Evolutionary conservation across 2,797 vertebrate genomes (phyloP).

Genomic region (Tadarida brasiliensis): DNA sequence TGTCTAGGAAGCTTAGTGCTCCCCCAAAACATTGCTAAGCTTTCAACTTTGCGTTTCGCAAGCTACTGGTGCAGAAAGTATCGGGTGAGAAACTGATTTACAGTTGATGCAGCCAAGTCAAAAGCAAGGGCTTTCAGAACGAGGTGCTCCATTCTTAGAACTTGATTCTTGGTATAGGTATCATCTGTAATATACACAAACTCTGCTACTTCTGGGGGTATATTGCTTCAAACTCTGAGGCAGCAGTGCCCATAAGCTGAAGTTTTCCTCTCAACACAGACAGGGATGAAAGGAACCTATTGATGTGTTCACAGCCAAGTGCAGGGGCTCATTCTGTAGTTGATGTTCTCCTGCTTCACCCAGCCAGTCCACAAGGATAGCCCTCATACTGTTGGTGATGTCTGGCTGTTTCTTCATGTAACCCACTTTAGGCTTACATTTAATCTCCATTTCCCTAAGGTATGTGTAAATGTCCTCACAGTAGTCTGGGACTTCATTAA

Average conservation of each 20-base stretch:
- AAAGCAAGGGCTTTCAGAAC: slow-evolving; percentile 98
- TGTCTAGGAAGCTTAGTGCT: slow-evolving; percentile 95
- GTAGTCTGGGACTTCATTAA: slow-evolving; percentile 93
- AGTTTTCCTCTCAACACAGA: slow-evolving; percentile 98
- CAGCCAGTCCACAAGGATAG: slow-evolving; percentile 98
- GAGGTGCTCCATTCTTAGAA: slow-evolving; percentile 98
- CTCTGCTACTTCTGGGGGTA: slow-evolving; percentile 97
- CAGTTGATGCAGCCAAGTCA: slow-evolving; percentile 96
- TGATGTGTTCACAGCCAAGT: slow-evolving; percentile 98
- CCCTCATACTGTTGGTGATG: slow-evolving; percentile 97
- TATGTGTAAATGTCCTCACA: slow-evolving; percentile 93
- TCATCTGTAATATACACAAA: slow-evolving; percentile 99
- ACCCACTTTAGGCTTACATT: slow-evolving; percentile 94
- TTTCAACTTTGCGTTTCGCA: slow-evolving; percentile 91
- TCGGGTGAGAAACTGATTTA: slow-evolving; percentile 97
- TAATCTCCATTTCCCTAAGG: slow-evolving; percentile 96
- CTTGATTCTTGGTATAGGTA: slow-evolving; percentile 98
- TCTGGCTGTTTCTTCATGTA: slow-evolving; percentile 99
- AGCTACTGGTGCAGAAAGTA: slow-evolving; percentile 92
- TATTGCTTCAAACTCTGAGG: slow-evolving; percentile 99
- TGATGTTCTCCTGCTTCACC: slow-evolving; percentile 99
- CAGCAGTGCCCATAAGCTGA: slow-evolving; percentile 97
- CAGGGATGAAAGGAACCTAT: slow-evolving; percentile 98
- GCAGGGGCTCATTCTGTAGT: slow-evolving; percentile 96
- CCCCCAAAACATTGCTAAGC: slow-evolving; percentile 95